Conservation (phyloP, 2,888 invertebrate genomes). For the Idaea aversata region DNA sequence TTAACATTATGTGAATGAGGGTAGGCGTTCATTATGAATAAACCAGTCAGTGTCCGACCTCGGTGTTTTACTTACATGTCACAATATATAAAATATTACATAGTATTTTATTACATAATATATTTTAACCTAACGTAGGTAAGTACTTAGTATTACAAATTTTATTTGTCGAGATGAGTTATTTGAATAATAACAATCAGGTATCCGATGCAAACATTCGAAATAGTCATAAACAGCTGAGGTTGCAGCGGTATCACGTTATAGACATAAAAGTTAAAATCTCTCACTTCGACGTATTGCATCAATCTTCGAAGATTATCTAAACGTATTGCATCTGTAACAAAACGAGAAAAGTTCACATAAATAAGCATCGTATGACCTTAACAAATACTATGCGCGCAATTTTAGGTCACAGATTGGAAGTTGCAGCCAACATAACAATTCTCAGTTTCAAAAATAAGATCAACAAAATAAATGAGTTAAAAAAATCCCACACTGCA, state of each 20-base stretch:
- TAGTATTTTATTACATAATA: no score
- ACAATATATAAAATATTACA: no score
- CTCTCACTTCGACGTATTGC: not conserved
- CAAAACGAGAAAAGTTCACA: not conserved
- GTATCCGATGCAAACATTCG: not conserved
- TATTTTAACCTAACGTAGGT: not conserved
- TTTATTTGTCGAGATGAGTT: not conserved
- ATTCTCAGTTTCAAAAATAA: no score
- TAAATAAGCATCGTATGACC: not conserved
- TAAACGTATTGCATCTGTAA: not conserved
- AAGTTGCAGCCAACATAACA: no score
- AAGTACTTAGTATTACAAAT: not conserved
- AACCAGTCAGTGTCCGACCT: no score
- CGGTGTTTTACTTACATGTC: no score
- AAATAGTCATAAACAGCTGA: not conserved
- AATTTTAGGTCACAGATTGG: no score
- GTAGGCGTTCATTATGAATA: no score
- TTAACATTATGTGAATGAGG: no score
- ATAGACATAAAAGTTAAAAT: not conserved
- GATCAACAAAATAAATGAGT: no score
- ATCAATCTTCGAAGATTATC: not conserved
- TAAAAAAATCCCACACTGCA: no score
- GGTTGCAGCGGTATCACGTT: not conserved
- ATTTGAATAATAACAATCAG: not conserved
- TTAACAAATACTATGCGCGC: no score